phyloP scores from a whole-genome alignment of 92 coral and sea anemone genomes.

The Zoanthus gigantus region DNA sequence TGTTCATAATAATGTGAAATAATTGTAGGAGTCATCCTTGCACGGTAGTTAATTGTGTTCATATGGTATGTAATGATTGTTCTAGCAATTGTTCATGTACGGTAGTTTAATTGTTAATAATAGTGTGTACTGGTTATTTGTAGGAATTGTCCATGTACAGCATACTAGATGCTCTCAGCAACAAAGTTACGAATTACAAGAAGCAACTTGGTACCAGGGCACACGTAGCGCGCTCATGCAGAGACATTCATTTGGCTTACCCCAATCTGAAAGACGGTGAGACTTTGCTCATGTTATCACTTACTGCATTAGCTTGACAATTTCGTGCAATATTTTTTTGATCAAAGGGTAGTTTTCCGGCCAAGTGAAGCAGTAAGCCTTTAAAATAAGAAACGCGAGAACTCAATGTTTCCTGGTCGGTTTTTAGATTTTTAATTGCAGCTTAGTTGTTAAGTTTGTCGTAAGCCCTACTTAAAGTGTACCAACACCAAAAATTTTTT shows the following conservation, averaged over 20 bases:
- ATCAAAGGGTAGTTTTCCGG: too few species aligned
- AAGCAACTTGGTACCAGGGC: slow-evolving; percentile 72
- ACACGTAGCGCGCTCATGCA: slow-evolving; percentile 82
- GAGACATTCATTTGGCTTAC: slow-evolving; percentile 73
- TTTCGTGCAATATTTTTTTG: too few species aligned
- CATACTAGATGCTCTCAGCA: slow-evolving; percentile 45
- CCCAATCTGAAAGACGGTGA: slow-evolving; percentile 77
- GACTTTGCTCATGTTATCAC: neutral
- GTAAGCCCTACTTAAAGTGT: too few species aligned
- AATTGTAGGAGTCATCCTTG: neutral
- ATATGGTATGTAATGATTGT: neutral
- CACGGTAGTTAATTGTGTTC: neutral
- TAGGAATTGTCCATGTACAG: neutral
- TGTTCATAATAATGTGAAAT: neutral
- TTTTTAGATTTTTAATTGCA: too few species aligned
- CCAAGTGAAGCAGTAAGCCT: too few species aligned
- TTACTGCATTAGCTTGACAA: neutral
- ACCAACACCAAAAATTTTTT: too few species aligned
- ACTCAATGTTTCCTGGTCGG: too few species aligned
- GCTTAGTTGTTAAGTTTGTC: too few species aligned
- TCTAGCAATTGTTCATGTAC: neutral
- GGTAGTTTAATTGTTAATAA: neutral
- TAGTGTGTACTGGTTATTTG: neutral
- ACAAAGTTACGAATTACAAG: slow-evolving; percentile 61
- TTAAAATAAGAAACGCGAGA: too few species aligned